Percentiles rank a stretch among this genome's conserved stretches.
These are phyloP conservation scores for Drosophila peninsularis DNA, from an alignment of 2,888 invertebrate genomes.

Conservation along the genomic window DNA sequence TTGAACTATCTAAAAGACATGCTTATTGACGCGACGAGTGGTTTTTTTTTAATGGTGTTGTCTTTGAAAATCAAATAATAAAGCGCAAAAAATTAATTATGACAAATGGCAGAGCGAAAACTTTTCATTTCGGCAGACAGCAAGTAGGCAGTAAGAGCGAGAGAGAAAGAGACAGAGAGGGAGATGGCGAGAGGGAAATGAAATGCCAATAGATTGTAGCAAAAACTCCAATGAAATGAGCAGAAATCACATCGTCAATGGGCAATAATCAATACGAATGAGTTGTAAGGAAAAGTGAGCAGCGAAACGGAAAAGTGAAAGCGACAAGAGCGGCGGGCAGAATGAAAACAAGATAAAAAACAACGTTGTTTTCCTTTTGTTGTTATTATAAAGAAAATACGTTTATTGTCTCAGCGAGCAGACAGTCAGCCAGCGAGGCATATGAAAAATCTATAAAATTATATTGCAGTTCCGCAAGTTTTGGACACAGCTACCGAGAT, in stretches of 20 bases:
- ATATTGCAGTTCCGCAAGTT: constrained; percentile 67
- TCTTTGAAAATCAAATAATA: constrained; percentile 66
- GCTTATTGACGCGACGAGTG: constrained; percentile 29
- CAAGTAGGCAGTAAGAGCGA: not conserved
- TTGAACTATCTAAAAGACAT: constrained; percentile 27
- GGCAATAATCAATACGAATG: constrained; percentile 71
- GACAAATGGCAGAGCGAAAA: constrained; percentile 73
- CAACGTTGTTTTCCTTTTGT: constrained; percentile 14
- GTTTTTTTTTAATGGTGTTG: constrained; percentile 53
- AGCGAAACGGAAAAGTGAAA: constrained; percentile 73
- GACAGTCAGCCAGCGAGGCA: constrained; percentile 5
- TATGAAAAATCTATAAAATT: constrained; percentile 49
- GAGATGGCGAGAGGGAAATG: constrained; percentile 15
- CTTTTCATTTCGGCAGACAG: constrained; percentile 61
- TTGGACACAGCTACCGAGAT: constrained; percentile 45
- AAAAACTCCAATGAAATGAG: constrained; percentile 36
- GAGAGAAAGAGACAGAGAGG: constrained; percentile 4
- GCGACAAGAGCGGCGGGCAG: constrained; percentile 52
- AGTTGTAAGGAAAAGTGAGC: constrained; percentile 60
- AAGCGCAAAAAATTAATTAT: constrained; percentile 70
- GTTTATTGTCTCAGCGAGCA: constrained; percentile 6
- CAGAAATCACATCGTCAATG: constrained; percentile 56
- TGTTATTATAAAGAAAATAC: constrained; percentile 22
- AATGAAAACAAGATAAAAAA: constrained; percentile 43
- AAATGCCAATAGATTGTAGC: constrained; percentile 19